Evolutionary conservation across 37 sponge, comb jelly and placozoan genomes (phyloP).

Genomic region (Geodia barretti): DNA sequence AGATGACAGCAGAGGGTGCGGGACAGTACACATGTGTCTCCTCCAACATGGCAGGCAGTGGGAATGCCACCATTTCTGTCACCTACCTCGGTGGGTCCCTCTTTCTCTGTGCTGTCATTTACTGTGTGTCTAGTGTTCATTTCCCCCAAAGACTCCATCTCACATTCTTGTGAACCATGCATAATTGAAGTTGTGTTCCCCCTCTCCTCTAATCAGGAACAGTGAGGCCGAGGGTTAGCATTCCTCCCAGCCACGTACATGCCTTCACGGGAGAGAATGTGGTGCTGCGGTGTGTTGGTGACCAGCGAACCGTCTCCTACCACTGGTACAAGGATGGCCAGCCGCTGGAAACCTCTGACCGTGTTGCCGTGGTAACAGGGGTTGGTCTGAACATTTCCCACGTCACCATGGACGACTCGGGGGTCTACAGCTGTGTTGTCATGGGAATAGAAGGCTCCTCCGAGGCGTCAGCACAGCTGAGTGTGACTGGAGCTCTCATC

Average conservation of each 20-base stretch:
- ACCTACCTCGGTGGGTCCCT: slow-evolving; percentile 11
- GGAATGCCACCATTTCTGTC: slow-evolving; percentile 10
- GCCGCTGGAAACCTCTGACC: background rate
- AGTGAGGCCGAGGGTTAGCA: slow-evolving; percentile 9
- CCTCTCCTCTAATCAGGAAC: slow-evolving; percentile 24
- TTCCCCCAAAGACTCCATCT: too few relatives aligned
- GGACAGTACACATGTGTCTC: slow-evolving; percentile 43
- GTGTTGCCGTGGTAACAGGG: background rate
- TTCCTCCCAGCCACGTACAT: slow-evolving; percentile 11
- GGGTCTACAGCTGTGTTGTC: slow-evolving; percentile 67
- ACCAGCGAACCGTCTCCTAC: background rate
- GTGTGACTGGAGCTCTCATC: slow-evolving; percentile 37
- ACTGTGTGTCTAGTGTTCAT: too few relatives aligned
- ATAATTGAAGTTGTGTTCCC: background rate
- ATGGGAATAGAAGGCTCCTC: slow-evolving; percentile 24
- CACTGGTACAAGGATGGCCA: slow-evolving; percentile 14
- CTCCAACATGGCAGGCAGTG: slow-evolving; percentile 35
- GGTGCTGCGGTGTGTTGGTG: slow-evolving; percentile 27
- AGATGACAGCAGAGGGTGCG: slow-evolving; percentile 12
- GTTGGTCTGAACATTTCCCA: slow-evolving; percentile 16
- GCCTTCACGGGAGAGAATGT: slow-evolving; percentile 25
- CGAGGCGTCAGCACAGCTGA: slow-evolving; percentile 34
- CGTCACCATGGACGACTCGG: slow-evolving; percentile 45
- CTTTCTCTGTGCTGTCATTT: background rate
- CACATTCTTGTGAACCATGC: too few relatives aligned